Conservation (phyloP, 2,113 vertebrate species). For the Microcebus ravelobensis region DNA sequence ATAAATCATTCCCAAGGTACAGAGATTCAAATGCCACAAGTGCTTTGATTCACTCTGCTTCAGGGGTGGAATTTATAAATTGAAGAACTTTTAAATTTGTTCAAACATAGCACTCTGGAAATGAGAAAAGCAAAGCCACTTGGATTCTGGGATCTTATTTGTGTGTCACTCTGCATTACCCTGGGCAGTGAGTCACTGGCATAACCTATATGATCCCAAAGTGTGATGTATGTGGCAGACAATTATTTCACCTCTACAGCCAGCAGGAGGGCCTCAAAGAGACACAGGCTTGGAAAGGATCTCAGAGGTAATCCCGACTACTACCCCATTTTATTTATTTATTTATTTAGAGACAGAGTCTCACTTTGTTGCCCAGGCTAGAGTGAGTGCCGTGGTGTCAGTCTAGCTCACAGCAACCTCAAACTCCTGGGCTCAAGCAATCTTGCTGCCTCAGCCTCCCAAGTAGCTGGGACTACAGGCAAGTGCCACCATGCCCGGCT, state of each 20-base stretch:
- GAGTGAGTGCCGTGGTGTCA: too few species aligned
- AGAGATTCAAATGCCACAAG: constrained; percentile 75
- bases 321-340: background rate
- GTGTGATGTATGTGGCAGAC: background rate
- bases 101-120: constrained; percentile 60
- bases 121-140: constrained; percentile 68
- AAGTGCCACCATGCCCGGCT: too few species aligned
- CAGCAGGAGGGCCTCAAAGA: background rate
- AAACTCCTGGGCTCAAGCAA: too few species aligned
- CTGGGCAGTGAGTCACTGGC: background rate
- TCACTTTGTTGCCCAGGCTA: too few species aligned
- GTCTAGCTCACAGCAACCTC: too few species aligned
- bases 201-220: background rate
- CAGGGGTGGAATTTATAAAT: constrained; percentile 67
- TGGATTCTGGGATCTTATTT: constrained; percentile 47
- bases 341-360: too few species aligned
- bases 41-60: constrained; percentile 76
- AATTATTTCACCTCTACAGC: background rate
- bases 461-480: too few species aligned
- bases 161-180: constrained; percentile 56
- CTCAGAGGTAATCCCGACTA: background rate
- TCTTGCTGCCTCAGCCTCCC: too few species aligned
- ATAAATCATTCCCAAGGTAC: constrained; percentile 73
- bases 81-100: constrained; percentile 73
- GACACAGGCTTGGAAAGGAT: background rate